Conservation (phyloP, 2,888 invertebrate species). For the Hirtodrosophila duncani region DNA sequence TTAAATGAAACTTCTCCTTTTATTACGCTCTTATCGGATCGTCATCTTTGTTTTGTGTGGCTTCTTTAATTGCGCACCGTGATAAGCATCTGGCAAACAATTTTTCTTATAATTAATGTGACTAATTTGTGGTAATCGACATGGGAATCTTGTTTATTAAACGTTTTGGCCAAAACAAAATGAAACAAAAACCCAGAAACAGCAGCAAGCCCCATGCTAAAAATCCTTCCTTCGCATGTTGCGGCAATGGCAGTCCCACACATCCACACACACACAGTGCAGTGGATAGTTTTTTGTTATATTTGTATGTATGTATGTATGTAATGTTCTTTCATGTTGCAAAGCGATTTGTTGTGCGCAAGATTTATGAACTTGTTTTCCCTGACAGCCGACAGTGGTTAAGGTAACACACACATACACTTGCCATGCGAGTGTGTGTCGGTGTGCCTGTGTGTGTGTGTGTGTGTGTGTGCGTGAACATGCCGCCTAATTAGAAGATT, state of each 20-base stretch:
- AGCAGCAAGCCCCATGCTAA: slow-evolving; percentile 18
- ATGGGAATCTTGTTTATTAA: slow-evolving; percentile 77
- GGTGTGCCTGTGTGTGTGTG: neutral
- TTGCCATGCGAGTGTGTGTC: slow-evolving; percentile 1
- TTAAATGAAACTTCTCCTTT: neutral
- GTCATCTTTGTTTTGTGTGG: too few relatives aligned
- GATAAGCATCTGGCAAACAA: slow-evolving; percentile 21
- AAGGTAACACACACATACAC: slow-evolving; percentile 67
- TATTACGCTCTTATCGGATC: neutral
- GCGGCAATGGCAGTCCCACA: slow-evolving; percentile 3
- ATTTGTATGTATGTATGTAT: slow-evolving; percentile 17
- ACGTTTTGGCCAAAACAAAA: slow-evolving; percentile 55
- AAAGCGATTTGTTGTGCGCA: slow-evolving; percentile 75
- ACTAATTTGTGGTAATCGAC: slow-evolving; percentile 77
- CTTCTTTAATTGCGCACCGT: too few relatives aligned
- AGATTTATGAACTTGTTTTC: slow-evolving; percentile 77
- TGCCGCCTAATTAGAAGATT: slow-evolving; percentile 71
- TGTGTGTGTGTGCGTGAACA: slow-evolving; percentile 63
- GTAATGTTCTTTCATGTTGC: slow-evolving; percentile 73
- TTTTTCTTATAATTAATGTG: slow-evolving; percentile 73
- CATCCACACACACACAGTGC: neutral
- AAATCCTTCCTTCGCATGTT: slow-evolving; percentile 34
- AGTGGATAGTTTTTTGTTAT: slow-evolving; percentile 36
- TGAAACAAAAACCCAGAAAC: too few relatives aligned
- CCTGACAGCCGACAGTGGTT: slow-evolving; percentile 76